phyloP scores from a whole-genome alignment of 2,113 vertebrate species.

The Percina caprodes region DNA sequence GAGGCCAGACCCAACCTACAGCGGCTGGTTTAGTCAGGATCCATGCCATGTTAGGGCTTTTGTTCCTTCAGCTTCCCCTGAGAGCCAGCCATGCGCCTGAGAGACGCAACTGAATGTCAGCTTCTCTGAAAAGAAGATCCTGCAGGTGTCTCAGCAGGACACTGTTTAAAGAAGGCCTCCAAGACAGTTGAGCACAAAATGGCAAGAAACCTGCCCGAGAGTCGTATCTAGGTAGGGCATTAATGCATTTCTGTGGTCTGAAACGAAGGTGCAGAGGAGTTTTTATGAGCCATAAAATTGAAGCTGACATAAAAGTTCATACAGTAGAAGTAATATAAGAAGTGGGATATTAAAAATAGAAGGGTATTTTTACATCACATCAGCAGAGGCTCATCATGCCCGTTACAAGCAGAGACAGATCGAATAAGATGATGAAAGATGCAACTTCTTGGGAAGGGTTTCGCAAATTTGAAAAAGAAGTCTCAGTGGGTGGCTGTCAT shows the following conservation, averaged over 20 bases:
- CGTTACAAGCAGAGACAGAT: conserved; percentile 2
- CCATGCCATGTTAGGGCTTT: conserved; percentile 53
- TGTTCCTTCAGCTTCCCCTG: conserved; percentile 52
- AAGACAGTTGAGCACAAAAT: conserved; percentile 48
- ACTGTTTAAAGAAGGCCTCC: conserved; percentile 46
- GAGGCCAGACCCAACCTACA: conserved; percentile 47
- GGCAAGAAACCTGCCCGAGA: conserved; percentile 31
- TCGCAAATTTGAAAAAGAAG: conserved; percentile 46
- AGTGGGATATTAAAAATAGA: conserved; percentile 47
- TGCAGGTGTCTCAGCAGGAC: conserved; percentile 56
- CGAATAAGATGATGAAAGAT: conserved; percentile 25
- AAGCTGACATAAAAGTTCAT: conserved; percentile 32
- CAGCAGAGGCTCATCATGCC: not conserved
- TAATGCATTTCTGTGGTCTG: conserved; percentile 24
- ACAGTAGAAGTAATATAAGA: conserved; percentile 7
- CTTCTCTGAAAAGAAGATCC: conserved; percentile 54
- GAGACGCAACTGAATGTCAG: conserved; percentile 64
- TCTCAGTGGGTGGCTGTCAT: conserved; percentile 54
- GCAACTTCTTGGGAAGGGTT: conserved; percentile 36
- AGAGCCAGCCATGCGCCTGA: conserved; percentile 62
- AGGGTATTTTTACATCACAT: conserved; percentile 39
- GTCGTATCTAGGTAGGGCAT: conserved; percentile 16
- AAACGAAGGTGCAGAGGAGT: conserved; percentile 1
- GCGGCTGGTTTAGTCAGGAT: conserved; percentile 56
- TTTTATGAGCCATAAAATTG: conserved; percentile 33